Evolutionary conservation across 2,797 vertebrate species (phyloP), one percentile per base, ranked within the genome.

Genomic region (Atherinosoma microstoma): DNA sequence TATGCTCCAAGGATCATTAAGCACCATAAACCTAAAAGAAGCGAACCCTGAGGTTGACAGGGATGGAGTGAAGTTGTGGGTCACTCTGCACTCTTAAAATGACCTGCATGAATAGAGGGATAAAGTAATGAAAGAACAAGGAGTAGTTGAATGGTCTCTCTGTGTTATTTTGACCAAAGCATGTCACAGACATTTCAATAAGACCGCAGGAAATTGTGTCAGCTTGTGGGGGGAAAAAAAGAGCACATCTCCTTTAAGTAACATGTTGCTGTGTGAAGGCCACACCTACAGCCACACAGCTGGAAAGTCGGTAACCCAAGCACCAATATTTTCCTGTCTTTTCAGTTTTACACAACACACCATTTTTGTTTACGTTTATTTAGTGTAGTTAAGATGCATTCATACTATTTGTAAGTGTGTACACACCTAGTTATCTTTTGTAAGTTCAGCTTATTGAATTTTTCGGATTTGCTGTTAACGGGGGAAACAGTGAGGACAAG

Each of bases 91-190:
- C 45, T 49, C 45, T 9, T 47, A n/a, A 47, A 47, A n/a, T n/a
- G 45, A 10, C 8, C 20, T 47, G 47, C n/a, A 49, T 49, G 47
- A 22, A 49, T 11, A 49, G 9, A 49, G 47, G n/a, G 47, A 49
- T 49, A 9, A 49, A 49, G 47, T 18, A 47, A 47, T 49, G 47
- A 49, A 49, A 49, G 10, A 49, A 49, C 20, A n/a, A 47, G 42
- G 42, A 45, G 42, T 20, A 45, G 45, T 2, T 49, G 47, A 22
- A 49, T 11, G 47, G 47, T 22, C 47, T n/a, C 45, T 5, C 30
- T 49, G 47, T 49, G 47, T 49, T 49, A 49, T 49, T 49, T 49
- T 22, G 47, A 49, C 47, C 47, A 49, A 49, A 49, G 47, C 47
- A 12, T 22, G n/a, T 49, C 47, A 49, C 47, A 49, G 47, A 49